A percentile compares a stretch with the other conserved stretches of the same genome.
These are phyloP conservation scores for Apantesis nais DNA, from an alignment of 2,888 invertebrate species.

Conservation along the genomic window DNA sequence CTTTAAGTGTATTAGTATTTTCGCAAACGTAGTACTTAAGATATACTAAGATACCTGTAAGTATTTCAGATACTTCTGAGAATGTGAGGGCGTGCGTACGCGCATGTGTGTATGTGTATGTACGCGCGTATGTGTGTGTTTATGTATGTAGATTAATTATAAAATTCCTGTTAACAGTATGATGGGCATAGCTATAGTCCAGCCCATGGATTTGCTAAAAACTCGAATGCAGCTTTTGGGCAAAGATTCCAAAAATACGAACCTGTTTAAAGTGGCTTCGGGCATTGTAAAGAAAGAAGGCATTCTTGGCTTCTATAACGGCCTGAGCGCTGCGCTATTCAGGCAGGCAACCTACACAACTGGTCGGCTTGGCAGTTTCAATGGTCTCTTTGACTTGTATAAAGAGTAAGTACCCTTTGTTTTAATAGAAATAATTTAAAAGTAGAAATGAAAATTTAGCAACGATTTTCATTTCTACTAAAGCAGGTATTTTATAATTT, in stretches of 20 bases:
- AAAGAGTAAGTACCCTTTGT: constrained; percentile 23
- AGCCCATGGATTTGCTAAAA: constrained; percentile 66
- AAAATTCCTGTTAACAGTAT: constrained; percentile 48
- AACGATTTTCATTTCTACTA: no score
- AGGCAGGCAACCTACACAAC: constrained; percentile 99
- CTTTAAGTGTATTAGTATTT: no score
- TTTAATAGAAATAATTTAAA: no score
- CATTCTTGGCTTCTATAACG: constrained; percentile 92
- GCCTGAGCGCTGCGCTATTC: constrained; percentile 95
- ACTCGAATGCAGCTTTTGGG: constrained; percentile 83
- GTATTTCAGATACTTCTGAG: no score
- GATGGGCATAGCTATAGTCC: constrained; percentile 61
- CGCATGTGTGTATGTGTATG: no score
- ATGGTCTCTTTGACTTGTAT: constrained; percentile 88
- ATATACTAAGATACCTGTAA: no score
- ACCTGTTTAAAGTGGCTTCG: constrained; percentile 89
- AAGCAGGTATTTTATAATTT: no score
- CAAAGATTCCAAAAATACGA: constrained; percentile 78
- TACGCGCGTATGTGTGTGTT: no score
- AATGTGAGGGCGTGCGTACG: no score
- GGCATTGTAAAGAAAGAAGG: constrained; percentile 94
- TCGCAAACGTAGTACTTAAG: no score
- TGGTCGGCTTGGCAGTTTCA: constrained; percentile 95
- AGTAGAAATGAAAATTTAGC: no score
- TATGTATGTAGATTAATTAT: background rate